These are phyloP conservation scores for Ptyas mucosa DNA, from an alignment of 2,113 vertebrate species.

Conservation along the genomic window DNA sequence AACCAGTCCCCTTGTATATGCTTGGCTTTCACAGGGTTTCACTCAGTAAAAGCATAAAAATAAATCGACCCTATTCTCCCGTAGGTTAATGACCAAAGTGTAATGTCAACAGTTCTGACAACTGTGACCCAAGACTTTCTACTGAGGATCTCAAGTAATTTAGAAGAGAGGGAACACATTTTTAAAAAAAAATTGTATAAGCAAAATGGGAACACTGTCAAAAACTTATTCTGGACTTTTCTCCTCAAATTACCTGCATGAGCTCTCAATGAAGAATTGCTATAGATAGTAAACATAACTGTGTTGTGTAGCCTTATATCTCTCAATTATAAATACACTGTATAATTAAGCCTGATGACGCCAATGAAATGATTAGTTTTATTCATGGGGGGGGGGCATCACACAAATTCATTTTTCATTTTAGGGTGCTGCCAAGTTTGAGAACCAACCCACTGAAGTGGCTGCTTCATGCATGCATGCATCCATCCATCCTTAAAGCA, in stretches of 20 bases:
- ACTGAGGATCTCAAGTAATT: background rate
- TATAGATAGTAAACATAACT: background rate
- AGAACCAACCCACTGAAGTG: background rate
- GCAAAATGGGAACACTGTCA: background rate
- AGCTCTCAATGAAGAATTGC: background rate
- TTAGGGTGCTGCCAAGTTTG: background rate
- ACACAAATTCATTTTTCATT: background rate
- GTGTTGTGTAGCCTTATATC: background rate
- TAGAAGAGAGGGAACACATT: background rate
- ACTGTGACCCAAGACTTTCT: background rate
- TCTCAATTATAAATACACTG: background rate
- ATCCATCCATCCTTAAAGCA: background rate
- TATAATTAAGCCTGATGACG: background rate
- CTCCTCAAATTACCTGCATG: background rate
- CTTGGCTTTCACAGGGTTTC: background rate
- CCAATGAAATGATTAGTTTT: background rate
- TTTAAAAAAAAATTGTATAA: background rate
- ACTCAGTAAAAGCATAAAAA: background rate
- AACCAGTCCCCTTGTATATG: background rate
- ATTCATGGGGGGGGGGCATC: background rate
- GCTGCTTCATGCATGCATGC: background rate
- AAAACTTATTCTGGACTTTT: background rate
- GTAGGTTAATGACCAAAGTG: background rate
- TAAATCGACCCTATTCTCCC: background rate
- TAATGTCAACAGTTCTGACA: background rate